Base-by-base conservation (phyloP, 2,113 vertebrate genomes). In the Zapus hudsonius region DNA sequence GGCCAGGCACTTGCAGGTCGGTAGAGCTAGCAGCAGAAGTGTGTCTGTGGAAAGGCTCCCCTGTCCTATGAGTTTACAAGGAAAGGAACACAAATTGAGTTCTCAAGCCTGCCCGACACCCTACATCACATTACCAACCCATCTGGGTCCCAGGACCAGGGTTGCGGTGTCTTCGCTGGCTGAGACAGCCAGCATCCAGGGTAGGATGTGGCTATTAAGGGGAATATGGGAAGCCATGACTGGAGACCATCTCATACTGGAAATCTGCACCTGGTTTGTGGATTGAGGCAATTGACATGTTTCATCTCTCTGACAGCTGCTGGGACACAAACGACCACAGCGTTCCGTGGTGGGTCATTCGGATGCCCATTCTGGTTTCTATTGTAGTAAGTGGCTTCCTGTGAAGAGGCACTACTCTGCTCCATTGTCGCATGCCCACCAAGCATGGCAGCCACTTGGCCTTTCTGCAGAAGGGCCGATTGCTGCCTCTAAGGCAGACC, bases 251-350 rank as follows among this genome's bases (percentile, higher is more conserved):
- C 12, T 3, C 29, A 8, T 4, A 0, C 3, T 11, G 61, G 15
- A 59, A 47, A 42, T 22, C 22, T 67, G 84, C n/a, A 13, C 84
- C 20, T 69, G 59, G 2, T 80, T 91, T 96, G 42, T 16, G 52
- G 78, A 38, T 86, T 12, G 52, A 84, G 91, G 85, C 81, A 59
- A 75, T 70, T 90, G 91, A 96, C 42, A 7, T 67, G 88, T 95
- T 84, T 36, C 31, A 75, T 52, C 75, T 64, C 57, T 81, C 27
- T 91, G 42, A 52, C 79, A 98, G 98, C 44, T 98, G 98, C 98
- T 98, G 98, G 98, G 98, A 98, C 95, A 98, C 97, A 81, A 98
- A 98, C 27, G 98, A 98, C 11, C 97, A 98, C 91, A 97, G 96
- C 64, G 94, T 97, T 92, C 98, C 98, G 86, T 98, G 98, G 98